phyloP scores from a whole-genome alignment of 2,888 invertebrate species.

The Chrysolina oricalcia region DNA sequence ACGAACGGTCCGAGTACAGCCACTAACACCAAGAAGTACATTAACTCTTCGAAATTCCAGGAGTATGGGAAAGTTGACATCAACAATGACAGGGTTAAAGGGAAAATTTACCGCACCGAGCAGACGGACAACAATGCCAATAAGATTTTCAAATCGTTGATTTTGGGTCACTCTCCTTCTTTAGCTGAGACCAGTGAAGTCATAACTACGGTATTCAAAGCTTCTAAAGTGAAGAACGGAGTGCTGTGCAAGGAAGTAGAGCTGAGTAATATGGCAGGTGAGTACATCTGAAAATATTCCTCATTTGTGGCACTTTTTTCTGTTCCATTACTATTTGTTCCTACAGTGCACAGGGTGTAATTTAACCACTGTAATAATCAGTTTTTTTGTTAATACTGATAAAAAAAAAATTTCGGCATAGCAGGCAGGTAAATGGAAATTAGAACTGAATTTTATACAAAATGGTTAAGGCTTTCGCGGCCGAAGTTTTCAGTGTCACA shows the following conservation, averaged over 20 bases:
- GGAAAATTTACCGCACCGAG: conserved; percentile 68
- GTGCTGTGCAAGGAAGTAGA: conserved; percentile 45
- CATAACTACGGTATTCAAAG: conserved; percentile 52
- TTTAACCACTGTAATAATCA: too few species aligned
- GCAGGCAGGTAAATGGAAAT: too few species aligned
- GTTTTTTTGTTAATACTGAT: too few species aligned
- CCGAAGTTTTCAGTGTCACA: too few species aligned
- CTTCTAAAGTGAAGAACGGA: conserved; percentile 52
- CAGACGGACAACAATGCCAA: conserved; percentile 72
- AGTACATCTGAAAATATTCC: conserved; percentile 30
- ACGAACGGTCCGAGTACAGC: conserved; percentile 35
- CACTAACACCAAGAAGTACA: conserved; percentile 42
- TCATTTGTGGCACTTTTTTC: too few species aligned
- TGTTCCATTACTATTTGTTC: too few species aligned
- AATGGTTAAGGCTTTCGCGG: too few species aligned
- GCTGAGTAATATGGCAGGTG: conserved; percentile 50
- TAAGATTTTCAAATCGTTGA: conserved; percentile 61
- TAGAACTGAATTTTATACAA: too few species aligned
- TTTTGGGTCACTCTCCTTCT: conserved; percentile 54
- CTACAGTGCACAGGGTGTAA: too few species aligned
- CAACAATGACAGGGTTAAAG: conserved; percentile 56
- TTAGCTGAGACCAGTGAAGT: conserved; percentile 50
- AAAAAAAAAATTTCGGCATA: too few species aligned
- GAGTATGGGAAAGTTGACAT: conserved; percentile 59
- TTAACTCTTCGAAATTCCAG: conserved; percentile 51